Conservation (phyloP, 23 tunicate genomes). For the Trididemnum nubilum region DNA sequence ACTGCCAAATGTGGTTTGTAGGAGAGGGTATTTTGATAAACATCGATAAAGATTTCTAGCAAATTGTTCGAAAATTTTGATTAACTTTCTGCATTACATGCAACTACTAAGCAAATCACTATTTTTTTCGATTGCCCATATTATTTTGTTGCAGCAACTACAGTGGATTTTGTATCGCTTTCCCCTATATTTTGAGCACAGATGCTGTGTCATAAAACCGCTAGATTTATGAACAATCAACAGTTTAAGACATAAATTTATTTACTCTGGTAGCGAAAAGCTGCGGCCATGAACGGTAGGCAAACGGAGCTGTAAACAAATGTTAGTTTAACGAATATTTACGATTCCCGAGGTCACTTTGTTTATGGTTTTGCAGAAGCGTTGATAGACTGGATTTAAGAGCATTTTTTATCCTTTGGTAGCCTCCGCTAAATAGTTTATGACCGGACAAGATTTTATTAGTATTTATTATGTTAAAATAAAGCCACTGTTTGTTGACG, state of each 20-base stretch:
- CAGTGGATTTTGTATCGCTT: too few relatives aligned
- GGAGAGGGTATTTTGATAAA: too few relatives aligned
- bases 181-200: too few relatives aligned
- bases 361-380: neutral
- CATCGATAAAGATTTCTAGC: too few relatives aligned
- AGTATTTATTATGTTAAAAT: constrained; percentile 1
- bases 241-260: neutral
- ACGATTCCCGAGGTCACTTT: neutral
- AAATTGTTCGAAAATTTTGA: too few relatives aligned
- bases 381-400: neutral
- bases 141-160: too few relatives aligned
- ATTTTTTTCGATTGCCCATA: too few relatives aligned
- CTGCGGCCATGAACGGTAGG: neutral
- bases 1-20: too few relatives aligned
- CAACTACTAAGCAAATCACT: too few relatives aligned
- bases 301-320: neutral
- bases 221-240: neutral
- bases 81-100: too few relatives aligned
- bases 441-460: constrained; percentile 1
- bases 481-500: constrained; percentile 23
- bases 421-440: neutral
- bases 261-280: neutral
- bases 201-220: neutral
- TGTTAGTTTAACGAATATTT: constrained; percentile 24
- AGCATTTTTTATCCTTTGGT: neutral